Conservation (phyloP, 2,113 vertebrate genomes). For the Gyps fulvus region DNA sequence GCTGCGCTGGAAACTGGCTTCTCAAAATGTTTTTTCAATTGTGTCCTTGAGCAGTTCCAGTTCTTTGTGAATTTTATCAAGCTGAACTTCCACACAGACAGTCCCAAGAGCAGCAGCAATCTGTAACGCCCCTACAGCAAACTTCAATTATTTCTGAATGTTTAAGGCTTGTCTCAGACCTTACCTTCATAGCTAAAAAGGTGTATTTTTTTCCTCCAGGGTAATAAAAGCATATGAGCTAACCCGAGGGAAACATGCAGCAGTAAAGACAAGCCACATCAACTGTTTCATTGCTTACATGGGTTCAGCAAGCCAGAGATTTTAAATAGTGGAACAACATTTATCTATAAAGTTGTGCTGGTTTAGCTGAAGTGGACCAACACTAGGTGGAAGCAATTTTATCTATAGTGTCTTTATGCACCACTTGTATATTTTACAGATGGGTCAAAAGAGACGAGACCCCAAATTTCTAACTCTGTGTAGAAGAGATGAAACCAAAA, state of each 20-base stretch:
- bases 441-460: neutral
- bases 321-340: neutral
- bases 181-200: neutral
- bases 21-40: neutral
- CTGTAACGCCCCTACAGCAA: neutral
- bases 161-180: neutral
- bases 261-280: neutral
- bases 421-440: neutral
- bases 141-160: neutral
- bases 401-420: neutral
- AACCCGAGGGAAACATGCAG: accelerated
- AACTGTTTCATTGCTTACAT: neutral
- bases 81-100: neutral
- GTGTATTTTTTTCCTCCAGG: neutral
- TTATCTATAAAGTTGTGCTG: neutral
- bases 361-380: neutral
- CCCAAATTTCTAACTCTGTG: neutral
- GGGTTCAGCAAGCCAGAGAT: neutral
- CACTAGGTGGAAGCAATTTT: neutral
- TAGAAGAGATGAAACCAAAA: neutral
- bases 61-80: neutral
- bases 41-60: neutral
- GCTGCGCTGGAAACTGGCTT: neutral
- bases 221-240: neutral
- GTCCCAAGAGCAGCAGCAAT: neutral